These are phyloP conservation scores for Cordilura impudica DNA, from an alignment of 2,888 invertebrate species.

Conservation along the genomic window DNA sequence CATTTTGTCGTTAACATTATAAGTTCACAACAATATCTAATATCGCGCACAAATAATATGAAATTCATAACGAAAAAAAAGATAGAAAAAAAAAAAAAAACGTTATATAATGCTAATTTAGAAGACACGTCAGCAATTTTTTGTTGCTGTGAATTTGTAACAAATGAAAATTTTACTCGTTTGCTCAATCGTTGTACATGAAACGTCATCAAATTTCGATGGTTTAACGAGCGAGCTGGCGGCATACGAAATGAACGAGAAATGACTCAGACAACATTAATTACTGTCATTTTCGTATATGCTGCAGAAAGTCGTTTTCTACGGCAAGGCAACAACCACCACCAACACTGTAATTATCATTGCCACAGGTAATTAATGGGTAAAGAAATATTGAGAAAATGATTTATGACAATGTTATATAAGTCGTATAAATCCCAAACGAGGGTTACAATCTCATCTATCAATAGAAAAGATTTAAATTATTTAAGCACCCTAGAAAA, in stretches of 20 bases:
- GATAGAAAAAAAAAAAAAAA: slow-evolving; percentile 20
- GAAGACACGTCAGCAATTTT: slow-evolving; percentile 57
- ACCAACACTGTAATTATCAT: slow-evolving; percentile 43
- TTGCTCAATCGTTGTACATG: not conserved
- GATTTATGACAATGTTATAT: not conserved
- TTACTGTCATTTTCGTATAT: slow-evolving; percentile 48
- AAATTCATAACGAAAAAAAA: slow-evolving; percentile 21
- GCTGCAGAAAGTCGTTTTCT: slow-evolving; percentile 23
- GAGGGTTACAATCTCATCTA: not conserved
- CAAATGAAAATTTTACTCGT: slow-evolving; percentile 14
- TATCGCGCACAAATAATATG: slow-evolving; percentile 13
- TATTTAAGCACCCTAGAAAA: no score
- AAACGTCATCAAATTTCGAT: slow-evolving; percentile 52
- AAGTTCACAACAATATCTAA: slow-evolving; percentile 55
- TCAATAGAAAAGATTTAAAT: no score
- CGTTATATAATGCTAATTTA: slow-evolving; percentile 51
- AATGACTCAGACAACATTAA: slow-evolving; percentile 54
- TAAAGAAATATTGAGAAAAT: slow-evolving; percentile 22
- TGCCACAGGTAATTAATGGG: slow-evolving; percentile 57
- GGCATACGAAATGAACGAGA: slow-evolving; percentile 17
- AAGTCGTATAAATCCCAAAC: not conserved
- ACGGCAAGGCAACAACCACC: slow-evolving; percentile 30
- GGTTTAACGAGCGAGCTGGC: slow-evolving; percentile 13
- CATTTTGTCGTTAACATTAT: slow-evolving; percentile 23
- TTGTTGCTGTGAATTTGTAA: slow-evolving; percentile 62